Percentiles rank a stretch among this genome's conserved stretches.
Conservation (phyloP, 53 echinoderm and acorn worm species). For the Holothuria leucospilota region DNA sequence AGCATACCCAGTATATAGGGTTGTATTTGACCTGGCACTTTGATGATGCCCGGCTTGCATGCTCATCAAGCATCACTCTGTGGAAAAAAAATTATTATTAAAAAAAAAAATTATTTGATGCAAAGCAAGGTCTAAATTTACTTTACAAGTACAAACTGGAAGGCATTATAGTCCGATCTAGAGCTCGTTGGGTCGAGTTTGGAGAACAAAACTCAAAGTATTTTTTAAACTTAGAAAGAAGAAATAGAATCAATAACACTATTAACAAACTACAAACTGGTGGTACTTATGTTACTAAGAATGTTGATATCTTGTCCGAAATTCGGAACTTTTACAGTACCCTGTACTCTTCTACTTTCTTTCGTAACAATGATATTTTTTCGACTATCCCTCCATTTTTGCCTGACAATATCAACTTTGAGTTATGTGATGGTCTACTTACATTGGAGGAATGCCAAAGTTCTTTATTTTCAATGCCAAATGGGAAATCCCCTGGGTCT, state of each 20-base stretch:
- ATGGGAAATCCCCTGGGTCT: conserved; percentile 59
- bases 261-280: conserved; percentile 47
- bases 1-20: too few species aligned
- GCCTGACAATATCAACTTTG: background rate
- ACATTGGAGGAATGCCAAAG: conserved; percentile 44
- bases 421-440: conserved; percentile 35
- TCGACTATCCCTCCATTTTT: conserved; percentile 5
- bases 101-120: background rate
- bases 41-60: too few species aligned
- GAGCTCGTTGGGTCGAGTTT: conserved; percentile 50
- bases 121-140: conserved; percentile 24
- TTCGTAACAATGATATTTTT: conserved; percentile 1
- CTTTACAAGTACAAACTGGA: conserved; percentile 37
- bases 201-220: conserved; percentile 62
- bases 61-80: too few species aligned
- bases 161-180: conserved; percentile 65
- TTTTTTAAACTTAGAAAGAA: too few species aligned
- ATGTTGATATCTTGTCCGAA: conserved; percentile 51
- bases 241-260: conserved; percentile 53
- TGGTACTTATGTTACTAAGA: conserved; percentile 44
- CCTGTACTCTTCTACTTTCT: conserved; percentile 4
- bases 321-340: conserved; percentile 5
- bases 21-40: too few species aligned
- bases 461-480: conserved; percentile 60
- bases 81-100: too few species aligned